phyloP scores from a whole-genome alignment of 2,888 invertebrate genomes.

The Drosophila yooni region DNA sequence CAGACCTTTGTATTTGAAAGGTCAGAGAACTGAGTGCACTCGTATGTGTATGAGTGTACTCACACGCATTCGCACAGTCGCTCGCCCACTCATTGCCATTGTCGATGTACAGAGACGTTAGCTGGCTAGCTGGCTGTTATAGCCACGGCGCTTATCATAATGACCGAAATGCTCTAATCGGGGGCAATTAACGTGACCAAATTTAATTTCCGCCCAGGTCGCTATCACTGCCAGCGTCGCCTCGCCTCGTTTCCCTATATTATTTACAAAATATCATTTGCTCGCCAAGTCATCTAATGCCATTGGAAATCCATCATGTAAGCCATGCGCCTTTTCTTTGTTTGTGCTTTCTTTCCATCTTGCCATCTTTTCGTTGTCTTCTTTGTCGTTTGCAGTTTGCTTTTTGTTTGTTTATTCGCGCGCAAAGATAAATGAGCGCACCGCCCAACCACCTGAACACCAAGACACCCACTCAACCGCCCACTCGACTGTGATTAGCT shows the following conservation, averaged over 20 bases:
- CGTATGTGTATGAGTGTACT: constrained; percentile 6
- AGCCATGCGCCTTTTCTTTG: constrained; percentile 50
- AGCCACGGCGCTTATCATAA: constrained; percentile 66
- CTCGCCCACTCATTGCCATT: constrained; percentile 47
- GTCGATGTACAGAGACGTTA: constrained; percentile 51
- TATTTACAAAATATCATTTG: constrained; percentile 77
- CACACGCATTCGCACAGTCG: not conserved
- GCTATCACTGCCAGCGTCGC: constrained; percentile 52
- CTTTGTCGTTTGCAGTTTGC: constrained; percentile 39
- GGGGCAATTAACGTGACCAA: constrained; percentile 76
- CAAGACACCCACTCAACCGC: constrained; percentile 7
- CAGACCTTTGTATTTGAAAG: constrained; percentile 5
- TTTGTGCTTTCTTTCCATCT: constrained; percentile 21
- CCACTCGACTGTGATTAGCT: constrained; percentile 53
- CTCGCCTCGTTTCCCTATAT: constrained; percentile 32
- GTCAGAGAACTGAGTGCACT: constrained; percentile 1
- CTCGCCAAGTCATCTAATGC: constrained; percentile 48
- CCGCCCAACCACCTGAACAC: constrained; percentile 13
- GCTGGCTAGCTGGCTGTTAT: constrained; percentile 16
- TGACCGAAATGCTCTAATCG: constrained; percentile 77
- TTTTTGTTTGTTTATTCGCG: constrained; percentile 59
- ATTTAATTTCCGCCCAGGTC: constrained; percentile 75
- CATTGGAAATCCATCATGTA: constrained; percentile 76
- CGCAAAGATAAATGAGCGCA: constrained; percentile 61
- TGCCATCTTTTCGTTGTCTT: constrained; percentile 39